A percentile compares a stretch with the other conserved stretches of the same genome.
phyloP scores from a whole-genome alignment of 2,797 vertebrate species.

The Manis javanica region DNA sequence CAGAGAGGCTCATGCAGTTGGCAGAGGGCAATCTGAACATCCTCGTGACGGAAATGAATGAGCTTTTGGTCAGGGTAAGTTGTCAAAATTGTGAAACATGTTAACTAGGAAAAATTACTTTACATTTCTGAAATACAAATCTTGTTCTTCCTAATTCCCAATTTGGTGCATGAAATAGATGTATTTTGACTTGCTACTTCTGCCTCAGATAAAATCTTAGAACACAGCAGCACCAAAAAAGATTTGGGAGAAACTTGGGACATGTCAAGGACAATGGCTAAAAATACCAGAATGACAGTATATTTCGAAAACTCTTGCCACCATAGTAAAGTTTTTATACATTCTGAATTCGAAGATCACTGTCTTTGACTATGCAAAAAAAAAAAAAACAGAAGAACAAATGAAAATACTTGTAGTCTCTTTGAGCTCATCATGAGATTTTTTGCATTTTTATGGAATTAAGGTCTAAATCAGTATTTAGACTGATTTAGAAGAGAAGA shows the following conservation, averaged over 20 bases:
- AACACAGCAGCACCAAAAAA: not conserved
- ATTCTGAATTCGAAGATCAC: constrained; percentile 9
- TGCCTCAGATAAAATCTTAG: not conserved
- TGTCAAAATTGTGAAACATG: constrained; percentile 5
- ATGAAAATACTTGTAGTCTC: constrained; percentile 20
- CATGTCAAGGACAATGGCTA: not conserved
- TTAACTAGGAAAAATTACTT: not conserved
- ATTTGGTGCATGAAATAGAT: not conserved
- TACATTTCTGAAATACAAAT: constrained; percentile 19
- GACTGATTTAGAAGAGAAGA: constrained; percentile 37
- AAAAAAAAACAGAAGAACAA: constrained; percentile 37
- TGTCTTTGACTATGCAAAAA: constrained; percentile 44
- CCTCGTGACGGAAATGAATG: constrained; percentile 96
- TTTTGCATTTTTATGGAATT: constrained; percentile 59
- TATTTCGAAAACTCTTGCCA: not conserved
- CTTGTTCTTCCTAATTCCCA: not conserved
- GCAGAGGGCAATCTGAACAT: constrained; percentile 95
- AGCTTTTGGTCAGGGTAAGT: constrained; percentile 95
- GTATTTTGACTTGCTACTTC: not conserved
- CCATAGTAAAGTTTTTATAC: not conserved
- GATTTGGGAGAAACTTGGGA: not conserved
- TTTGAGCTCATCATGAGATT: constrained; percentile 10
- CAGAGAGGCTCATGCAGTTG: constrained; percentile 95
- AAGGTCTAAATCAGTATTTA: constrained; percentile 30
- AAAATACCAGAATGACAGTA: not conserved